phyloP scores from a whole-genome alignment of 2,888 invertebrate species.

The Sylvicola cinctus region DNA sequence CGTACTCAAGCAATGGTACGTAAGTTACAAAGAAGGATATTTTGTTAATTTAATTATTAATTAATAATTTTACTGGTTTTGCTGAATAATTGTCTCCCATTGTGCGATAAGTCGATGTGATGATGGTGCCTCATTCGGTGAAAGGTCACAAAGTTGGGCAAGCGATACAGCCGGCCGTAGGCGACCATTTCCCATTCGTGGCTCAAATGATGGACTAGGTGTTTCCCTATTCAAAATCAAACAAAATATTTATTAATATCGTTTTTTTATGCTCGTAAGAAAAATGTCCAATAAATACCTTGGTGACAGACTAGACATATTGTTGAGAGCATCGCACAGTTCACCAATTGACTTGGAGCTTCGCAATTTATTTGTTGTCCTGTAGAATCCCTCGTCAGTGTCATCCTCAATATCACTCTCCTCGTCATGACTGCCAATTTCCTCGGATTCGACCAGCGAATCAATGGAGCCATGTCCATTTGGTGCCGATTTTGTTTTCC shows the following conservation, averaged over 20 bases:
- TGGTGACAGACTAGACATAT: conserved; percentile 12
- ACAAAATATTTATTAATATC: background rate
- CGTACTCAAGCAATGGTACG: too few species aligned
- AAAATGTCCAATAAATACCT: conserved; percentile 3
- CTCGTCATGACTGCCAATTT: too few species aligned
- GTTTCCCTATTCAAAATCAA: conserved; percentile 11
- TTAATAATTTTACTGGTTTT: conserved; percentile 14
- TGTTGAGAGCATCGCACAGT: conserved; percentile 36
- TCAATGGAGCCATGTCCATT: too few species aligned
- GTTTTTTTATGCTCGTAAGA: background rate
- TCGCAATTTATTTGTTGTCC: conserved; percentile 37
- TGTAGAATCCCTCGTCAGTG: conserved; percentile 36
- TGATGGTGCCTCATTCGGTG: conserved; percentile 45
- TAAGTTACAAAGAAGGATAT: too few species aligned
- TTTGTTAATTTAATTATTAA: too few species aligned
- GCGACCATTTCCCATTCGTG: conserved; percentile 25
- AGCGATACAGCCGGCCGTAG: conserved; percentile 46
- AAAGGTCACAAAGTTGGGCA: conserved; percentile 43
- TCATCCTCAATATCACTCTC: conserved; percentile 40
- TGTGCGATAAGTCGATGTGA: conserved; percentile 53
- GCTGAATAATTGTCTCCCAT: conserved; percentile 61
- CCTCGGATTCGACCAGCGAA: too few species aligned
- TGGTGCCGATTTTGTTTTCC: too few species aligned
- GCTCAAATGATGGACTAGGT: conserved; percentile 17
- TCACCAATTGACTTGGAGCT: conserved; percentile 45